A percentile compares a stretch with the other conserved stretches of the same genome.
Conservation (phyloP, 2,797 vertebrate species). For the Distichodus sexfasciatus region DNA sequence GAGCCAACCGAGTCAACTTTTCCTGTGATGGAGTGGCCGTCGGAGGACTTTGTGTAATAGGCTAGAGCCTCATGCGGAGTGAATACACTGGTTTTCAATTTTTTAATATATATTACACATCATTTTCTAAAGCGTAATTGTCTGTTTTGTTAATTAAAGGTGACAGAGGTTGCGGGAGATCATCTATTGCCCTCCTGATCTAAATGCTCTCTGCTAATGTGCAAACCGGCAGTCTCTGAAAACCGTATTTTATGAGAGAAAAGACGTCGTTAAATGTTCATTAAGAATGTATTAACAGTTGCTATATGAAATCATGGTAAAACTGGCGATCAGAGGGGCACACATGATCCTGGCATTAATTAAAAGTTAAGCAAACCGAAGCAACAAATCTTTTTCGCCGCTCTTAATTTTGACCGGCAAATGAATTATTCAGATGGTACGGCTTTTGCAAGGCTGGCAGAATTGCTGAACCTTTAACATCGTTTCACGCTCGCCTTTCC, state of each 20-base stretch:
- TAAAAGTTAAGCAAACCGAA: constrained; percentile 58
- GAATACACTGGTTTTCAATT: no score
- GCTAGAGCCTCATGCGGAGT: no score
- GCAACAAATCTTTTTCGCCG: constrained; percentile 48
- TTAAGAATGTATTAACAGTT: constrained; percentile 57
- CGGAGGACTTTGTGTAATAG: no score
- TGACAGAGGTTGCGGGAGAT: neutral
- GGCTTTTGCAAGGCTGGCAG: constrained; percentile 57
- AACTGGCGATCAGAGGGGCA: constrained; percentile 43
- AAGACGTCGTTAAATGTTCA: constrained; percentile 48
- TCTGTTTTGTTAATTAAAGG: neutral
- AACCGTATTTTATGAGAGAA: neutral
- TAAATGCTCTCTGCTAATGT: constrained; percentile 11
- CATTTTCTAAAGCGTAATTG: neutral
- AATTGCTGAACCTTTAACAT: constrained; percentile 58
- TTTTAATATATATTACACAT: neutral
- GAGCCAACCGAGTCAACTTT: constrained; percentile 24
- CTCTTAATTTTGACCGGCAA: constrained; percentile 54
- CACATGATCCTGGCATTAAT: constrained; percentile 55
- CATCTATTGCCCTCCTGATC: neutral
- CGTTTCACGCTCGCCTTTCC: constrained; percentile 48
- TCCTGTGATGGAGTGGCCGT: constrained; percentile 4
- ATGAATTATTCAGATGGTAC: constrained; percentile 67
- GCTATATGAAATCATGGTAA: constrained; percentile 51
- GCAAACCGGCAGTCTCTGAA: constrained; percentile 9